Evolutionary conservation across 2,113 vertebrate genomes (phyloP).

Genomic region (Scophthalmus maximus): DNA sequence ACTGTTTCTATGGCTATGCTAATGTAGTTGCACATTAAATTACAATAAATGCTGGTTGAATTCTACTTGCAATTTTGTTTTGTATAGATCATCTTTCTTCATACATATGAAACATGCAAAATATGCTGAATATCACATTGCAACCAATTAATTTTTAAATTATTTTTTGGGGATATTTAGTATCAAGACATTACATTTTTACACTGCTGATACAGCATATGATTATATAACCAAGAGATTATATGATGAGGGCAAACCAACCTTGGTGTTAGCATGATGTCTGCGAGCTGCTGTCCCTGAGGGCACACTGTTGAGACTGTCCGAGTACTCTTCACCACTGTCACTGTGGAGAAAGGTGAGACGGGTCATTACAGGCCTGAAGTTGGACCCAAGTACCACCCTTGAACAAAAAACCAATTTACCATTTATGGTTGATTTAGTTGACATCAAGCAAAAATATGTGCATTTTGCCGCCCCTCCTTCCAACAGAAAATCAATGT

Average conservation of each 20-base stretch:
- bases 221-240: not conserved
- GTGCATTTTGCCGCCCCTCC: constrained; percentile 61
- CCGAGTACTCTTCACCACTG: constrained; percentile 71
- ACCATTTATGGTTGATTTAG: constrained; percentile 80
- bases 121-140: not conserved
- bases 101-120: not conserved
- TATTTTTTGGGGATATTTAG: not conserved
- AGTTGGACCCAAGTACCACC: constrained; percentile 69
- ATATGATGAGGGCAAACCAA: constrained; percentile 40
- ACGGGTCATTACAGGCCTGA: constrained; percentile 42
- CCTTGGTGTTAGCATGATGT: constrained; percentile 53
- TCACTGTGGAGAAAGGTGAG: constrained; percentile 66
- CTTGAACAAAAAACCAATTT: constrained; percentile 76
- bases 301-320: constrained; percentile 74
- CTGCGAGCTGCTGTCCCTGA: not conserved
- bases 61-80: not conserved
- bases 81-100: not conserved
- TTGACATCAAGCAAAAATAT: constrained; percentile 81
- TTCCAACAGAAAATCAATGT: constrained; percentile 81
- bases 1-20: not conserved
- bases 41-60: not conserved
- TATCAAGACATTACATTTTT: not conserved
- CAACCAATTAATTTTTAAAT: not conserved
- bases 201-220: not conserved
- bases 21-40: constrained; percentile 1